phyloP scores from a whole-genome alignment of 2,888 invertebrate species.

The Aspidiotus destructor region DNA sequence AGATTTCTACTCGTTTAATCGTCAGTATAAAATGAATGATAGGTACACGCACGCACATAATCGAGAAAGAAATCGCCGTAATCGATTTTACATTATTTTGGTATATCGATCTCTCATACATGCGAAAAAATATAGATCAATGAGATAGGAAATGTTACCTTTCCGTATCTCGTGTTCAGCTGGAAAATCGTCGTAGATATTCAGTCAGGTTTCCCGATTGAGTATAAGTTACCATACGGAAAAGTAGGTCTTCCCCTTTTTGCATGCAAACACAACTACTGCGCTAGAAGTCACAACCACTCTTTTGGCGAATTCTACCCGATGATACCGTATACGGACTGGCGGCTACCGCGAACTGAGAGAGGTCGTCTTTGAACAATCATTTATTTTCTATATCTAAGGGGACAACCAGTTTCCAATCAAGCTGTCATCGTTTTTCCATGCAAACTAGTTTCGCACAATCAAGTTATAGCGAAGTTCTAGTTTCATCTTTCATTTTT shows the following conservation, averaged over 20 bases:
- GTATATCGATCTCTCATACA: too few relatives aligned
- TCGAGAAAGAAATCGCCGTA: too few relatives aligned
- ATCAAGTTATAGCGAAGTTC: slow-evolving; percentile 21
- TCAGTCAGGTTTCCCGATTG: not conserved
- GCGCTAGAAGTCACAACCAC: not conserved
- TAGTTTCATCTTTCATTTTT: slow-evolving; percentile 20
- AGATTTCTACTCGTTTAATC: too few relatives aligned
- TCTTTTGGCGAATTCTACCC: slow-evolving; percentile 20
- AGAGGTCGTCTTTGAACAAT: slow-evolving; percentile 21
- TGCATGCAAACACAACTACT: not conserved
- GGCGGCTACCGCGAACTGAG: slow-evolving; percentile 23
- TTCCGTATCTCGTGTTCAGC: too few relatives aligned
- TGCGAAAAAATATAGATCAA: too few relatives aligned
- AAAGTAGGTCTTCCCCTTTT: not conserved
- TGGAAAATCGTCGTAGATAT: not conserved
- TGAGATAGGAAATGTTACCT: too few relatives aligned
- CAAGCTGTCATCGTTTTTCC: slow-evolving; percentile 31
- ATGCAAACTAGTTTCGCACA: slow-evolving; percentile 28
- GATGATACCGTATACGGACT: slow-evolving; percentile 11
- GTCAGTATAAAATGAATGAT: too few relatives aligned
- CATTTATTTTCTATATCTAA: slow-evolving; percentile 24
- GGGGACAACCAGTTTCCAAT: slow-evolving; percentile 31
- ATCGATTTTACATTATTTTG: too few relatives aligned
- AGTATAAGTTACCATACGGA: not conserved
- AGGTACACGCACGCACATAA: too few relatives aligned